These are phyloP conservation scores for Ramphastos sulfuratus DNA, from an alignment of 2,113 vertebrate genomes.

Conservation along the genomic window DNA sequence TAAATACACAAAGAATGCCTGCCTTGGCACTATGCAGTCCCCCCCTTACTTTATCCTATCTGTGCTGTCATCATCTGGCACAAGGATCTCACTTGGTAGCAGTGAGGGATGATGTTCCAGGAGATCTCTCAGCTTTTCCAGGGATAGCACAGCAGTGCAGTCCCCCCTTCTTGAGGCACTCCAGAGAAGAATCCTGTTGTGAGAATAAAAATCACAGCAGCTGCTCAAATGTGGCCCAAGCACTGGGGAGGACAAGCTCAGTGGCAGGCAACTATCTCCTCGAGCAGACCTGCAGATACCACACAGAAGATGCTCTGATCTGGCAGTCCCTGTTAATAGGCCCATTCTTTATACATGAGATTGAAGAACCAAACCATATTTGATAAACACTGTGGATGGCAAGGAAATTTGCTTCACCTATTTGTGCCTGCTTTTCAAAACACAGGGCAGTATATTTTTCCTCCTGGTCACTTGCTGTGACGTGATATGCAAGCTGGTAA, in stretches of 20 bases:
- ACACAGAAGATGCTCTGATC: background rate
- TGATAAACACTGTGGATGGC: background rate
- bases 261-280: background rate
- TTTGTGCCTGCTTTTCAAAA: background rate
- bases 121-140: background rate
- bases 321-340: background rate
- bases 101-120: background rate
- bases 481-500: background rate
- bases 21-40: background rate
- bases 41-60: background rate
- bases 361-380: background rate
- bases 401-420: background rate
- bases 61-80: background rate
- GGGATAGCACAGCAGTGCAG: accelerated
- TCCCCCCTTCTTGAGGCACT: background rate
- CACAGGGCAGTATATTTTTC: background rate
- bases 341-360: background rate
- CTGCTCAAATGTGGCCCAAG: background rate
- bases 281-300: background rate
- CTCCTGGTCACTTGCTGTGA: background rate
- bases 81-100: background rate
- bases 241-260: background rate
- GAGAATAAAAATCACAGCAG: background rate
- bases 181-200: background rate
- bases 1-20: background rate